Percentiles rank a stretch among this genome's conserved stretches.
phyloP scores from a whole-genome alignment of 64 coral and sea anemone species.

The Trachythela sp. region DNA sequence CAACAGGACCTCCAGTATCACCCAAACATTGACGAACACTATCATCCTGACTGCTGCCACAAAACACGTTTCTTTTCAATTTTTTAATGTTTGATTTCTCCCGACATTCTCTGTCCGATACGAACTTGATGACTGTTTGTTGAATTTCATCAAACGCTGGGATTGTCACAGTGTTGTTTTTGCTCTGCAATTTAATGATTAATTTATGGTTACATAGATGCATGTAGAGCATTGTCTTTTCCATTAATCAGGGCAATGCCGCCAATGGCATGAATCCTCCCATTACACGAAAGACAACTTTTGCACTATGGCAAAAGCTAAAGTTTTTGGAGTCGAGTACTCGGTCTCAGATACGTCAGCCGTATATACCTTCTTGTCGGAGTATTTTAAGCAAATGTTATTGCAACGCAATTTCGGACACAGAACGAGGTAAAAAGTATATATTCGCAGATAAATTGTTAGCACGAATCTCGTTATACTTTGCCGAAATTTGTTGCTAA shows the following conservation, averaged over 20 bases:
- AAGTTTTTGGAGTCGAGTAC: no score
- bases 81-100: constrained; percentile 46
- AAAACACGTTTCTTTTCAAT: constrained; percentile 51
- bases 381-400: background rate
- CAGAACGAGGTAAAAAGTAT: background rate
- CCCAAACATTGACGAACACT: constrained; percentile 63
- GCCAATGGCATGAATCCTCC: background rate
- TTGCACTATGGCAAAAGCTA: no score
- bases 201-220: background rate
- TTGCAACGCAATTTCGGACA: no score
- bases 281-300: no score
- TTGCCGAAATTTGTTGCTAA: no score
- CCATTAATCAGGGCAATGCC: background rate
- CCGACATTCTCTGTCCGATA: constrained; percentile 44
- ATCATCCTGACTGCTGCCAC: constrained; percentile 35
- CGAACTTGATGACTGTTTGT: constrained; percentile 59
- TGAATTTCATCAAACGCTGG: constrained; percentile 27
- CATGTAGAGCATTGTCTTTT: background rate
- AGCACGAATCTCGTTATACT: background rate
- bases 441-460: background rate
- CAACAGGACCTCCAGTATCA: constrained; percentile 56
- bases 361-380: no score
- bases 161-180: background rate
- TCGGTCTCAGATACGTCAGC: no score
- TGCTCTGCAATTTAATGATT: background rate